Evolutionary conservation across 2,113 vertebrate genomes (phyloP).

Genomic region (Sapayoa aenigma): DNA sequence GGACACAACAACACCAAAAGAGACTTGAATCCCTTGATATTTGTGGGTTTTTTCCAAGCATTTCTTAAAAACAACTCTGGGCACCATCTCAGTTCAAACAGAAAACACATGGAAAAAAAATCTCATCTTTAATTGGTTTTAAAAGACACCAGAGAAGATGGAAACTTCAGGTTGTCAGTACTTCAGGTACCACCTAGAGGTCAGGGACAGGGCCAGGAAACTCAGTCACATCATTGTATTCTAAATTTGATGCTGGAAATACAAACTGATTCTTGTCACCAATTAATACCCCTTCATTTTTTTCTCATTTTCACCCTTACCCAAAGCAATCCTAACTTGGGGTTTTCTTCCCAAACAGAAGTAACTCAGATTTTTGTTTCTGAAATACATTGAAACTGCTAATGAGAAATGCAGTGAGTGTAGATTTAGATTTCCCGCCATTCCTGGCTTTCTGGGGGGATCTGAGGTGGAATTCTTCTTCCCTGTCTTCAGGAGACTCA

Average conservation of each 20-base stretch:
- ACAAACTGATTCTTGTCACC: neutral
- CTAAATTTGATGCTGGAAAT: neutral
- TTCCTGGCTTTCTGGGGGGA: neutral
- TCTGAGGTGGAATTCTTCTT: neutral
- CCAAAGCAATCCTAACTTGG: neutral
- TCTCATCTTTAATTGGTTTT: neutral
- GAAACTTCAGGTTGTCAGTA: neutral
- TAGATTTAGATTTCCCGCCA: neutral
- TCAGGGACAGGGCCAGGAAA: neutral
- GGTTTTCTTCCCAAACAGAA: neutral
- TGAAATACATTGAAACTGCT: neutral
- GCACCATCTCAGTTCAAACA: neutral
- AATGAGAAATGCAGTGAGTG: neutral
- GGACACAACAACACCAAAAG: neutral
- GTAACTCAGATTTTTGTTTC: neutral
- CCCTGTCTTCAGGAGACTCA: no score
- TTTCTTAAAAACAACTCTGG: neutral
- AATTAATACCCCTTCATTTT: neutral
- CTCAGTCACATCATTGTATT: neutral
- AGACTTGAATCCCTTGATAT: neutral
- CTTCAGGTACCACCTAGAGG: neutral
- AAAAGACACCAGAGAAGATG: neutral
- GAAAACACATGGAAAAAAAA: neutral
- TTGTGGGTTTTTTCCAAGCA: rapidly evolving
- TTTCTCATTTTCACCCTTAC: neutral